phyloP scores from a whole-genome alignment of 53 echinoderm and acorn worm species.

The Stichopus horrens region DNA sequence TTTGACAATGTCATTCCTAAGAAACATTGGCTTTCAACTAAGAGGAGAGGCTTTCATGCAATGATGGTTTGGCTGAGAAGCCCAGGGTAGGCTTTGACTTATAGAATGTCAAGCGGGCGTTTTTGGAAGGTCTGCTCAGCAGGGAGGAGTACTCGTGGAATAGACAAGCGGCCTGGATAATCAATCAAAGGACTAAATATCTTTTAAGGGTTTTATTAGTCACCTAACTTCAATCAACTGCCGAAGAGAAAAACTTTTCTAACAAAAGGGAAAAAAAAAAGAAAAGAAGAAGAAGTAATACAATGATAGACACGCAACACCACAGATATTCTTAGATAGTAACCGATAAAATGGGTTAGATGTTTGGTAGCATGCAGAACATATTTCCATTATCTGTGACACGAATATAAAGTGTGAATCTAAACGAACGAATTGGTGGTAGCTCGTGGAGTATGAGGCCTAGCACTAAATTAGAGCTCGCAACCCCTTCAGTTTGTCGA shows the following conservation, averaged over 20 bases:
- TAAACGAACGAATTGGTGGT: too few relatives aligned
- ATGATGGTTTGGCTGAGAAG: constrained; percentile 15
- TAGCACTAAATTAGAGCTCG: too few relatives aligned
- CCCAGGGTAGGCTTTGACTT: background rate
- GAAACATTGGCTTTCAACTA: background rate
- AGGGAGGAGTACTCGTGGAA: background rate
- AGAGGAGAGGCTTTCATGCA: background rate
- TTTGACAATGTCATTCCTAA: background rate
- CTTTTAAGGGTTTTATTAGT: background rate
- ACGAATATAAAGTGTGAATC: too few relatives aligned
- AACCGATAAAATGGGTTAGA: too few relatives aligned
- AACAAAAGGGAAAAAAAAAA: too few relatives aligned
- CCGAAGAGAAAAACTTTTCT: background rate
- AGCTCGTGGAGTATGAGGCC: too few relatives aligned
- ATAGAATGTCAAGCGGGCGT: constrained; percentile 22
- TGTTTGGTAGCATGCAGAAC: too few relatives aligned
- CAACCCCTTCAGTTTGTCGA: too few relatives aligned
- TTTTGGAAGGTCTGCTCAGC: background rate
- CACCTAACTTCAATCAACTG: background rate
- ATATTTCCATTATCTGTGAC: too few relatives aligned
- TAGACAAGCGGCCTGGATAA: background rate
- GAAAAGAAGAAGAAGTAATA: too few relatives aligned
- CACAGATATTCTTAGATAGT: too few relatives aligned
- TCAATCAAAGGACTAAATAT: background rate
- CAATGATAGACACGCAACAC: too few relatives aligned